These are phyloP conservation scores for Rostratula benghalensis DNA, from an alignment of 2,113 vertebrate genomes.

Conservation along the genomic window DNA sequence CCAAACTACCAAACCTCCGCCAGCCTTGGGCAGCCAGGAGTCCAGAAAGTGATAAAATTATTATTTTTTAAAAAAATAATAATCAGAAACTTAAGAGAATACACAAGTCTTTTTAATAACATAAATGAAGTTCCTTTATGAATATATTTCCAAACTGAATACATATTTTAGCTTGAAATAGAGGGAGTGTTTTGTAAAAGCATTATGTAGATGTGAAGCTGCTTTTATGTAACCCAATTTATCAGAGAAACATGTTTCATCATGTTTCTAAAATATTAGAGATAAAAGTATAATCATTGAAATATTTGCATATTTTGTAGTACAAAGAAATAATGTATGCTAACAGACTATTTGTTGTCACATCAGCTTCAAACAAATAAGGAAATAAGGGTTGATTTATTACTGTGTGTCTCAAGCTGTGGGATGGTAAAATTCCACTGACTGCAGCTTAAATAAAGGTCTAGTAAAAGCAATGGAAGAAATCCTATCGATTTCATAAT, in stretches of 20 bases:
- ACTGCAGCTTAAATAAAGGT: neutral
- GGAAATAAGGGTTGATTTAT: neutral
- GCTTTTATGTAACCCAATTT: slow-evolving; percentile 24
- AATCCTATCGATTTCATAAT: neutral
- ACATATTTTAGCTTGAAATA: neutral
- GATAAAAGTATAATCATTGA: slow-evolving; percentile 17
- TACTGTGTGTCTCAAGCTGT: neutral
- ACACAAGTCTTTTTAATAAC: neutral
- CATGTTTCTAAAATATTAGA: slow-evolving; percentile 19
- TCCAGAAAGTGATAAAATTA: neutral
- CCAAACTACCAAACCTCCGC: neutral
- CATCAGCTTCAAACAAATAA: slow-evolving; percentile 29
- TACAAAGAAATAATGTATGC: slow-evolving; percentile 14
- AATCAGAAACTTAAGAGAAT: neutral
- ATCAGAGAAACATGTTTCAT: neutral
- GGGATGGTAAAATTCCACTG: neutral
- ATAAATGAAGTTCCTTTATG: neutral
- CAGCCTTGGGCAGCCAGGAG: neutral
- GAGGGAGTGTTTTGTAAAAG: slow-evolving; percentile 6
- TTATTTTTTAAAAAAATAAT: neutral
- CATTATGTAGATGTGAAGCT: slow-evolving; percentile 4
- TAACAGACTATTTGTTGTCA: slow-evolving; percentile 29
- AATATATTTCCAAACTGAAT: neutral
- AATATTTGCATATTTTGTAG: slow-evolving; percentile 27
- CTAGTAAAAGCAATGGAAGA: neutral